Base-by-base conservation (phyloP, 2,888 invertebrate species). In the Oxyscelio sp. region DNA sequence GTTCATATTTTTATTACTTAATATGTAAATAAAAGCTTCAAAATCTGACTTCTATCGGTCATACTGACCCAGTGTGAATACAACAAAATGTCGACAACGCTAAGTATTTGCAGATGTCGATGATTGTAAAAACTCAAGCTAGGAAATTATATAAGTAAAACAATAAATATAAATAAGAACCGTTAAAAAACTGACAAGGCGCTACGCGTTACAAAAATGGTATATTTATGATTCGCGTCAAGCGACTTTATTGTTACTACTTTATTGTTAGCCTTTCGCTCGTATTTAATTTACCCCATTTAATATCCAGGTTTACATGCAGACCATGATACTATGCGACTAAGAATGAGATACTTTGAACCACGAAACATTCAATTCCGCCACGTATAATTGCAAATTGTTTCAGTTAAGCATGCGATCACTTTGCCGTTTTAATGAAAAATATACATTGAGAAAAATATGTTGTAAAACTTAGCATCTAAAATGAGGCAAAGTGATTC, bases 241-340 rank as follows among this genome's bases (percentile, higher is more conserved):
- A 15, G 11, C 40, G 38, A 66, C 66, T 66, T 77, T 77, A 77
- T 40, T 66, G 59, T 61, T 68, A 61, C 59, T 68, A 21, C 56
- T 45, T 22, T 31, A n/a, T n/a, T n/a, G n/a, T n/a, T n/a, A n/a
- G 59, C 11, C 38, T 56, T 38, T 11, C 31, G 61, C 52, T 45
- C 43, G 63, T 63, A 70, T 78, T 78, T 70, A 70, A 70, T 78
- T 78, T 59, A 61, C 24, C 43, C 54, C 61, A 48, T 70, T 78
- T 78, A 78, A 63, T 54, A 63, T 78, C 70, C 68, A 54, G 19
- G 19, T 70, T 78, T 78, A 78, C 78, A 70, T 43, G 61, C 19
- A 17, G 4, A 19, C 34, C 22, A 11, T 19, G 63, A 74, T 43
- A 38, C 59, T 17, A 13, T 34, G 27, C 38, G 45, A 52, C 50